phyloP scores from a whole-genome alignment of 2,113 vertebrate species.

The Platichthys flesus region DNA sequence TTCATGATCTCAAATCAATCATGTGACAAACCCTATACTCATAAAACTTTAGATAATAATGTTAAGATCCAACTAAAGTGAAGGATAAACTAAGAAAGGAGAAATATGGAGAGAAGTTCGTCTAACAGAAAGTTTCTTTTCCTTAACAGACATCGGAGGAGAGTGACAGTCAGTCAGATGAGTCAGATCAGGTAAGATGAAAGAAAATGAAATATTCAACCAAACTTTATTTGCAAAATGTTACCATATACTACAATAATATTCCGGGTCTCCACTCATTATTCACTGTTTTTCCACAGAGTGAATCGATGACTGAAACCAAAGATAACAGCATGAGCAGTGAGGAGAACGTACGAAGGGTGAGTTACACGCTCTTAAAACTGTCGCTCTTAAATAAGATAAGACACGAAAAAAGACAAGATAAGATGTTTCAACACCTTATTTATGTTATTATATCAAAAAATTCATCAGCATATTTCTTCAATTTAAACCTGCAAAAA shows the following conservation, averaged over 20 bases:
- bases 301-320: conserved; percentile 56
- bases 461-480: too few relatives aligned
- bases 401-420: background rate
- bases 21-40: background rate
- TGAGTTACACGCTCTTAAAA: conserved; percentile 12
- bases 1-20: background rate
- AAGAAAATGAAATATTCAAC: background rate
- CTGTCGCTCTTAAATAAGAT: background rate
- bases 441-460: background rate
- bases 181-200: conserved; percentile 45
- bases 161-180: conserved; percentile 63
- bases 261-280: background rate
- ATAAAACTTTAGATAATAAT: background rate
- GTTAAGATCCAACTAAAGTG: background rate
- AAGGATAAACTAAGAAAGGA: background rate
- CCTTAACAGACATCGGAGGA: conserved; percentile 68
- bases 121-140: background rate
- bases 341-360: conserved; percentile 76
- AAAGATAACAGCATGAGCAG: conserved; percentile 72
- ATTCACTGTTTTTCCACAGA: conserved; percentile 34
- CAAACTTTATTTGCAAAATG: background rate
- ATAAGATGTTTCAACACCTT: background rate
- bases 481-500: too few relatives aligned
- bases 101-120: background rate
- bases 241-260: background rate